Evolutionary conservation across 2,113 vertebrate species (phyloP).

Genomic region (Pelecanus crispus): DNA sequence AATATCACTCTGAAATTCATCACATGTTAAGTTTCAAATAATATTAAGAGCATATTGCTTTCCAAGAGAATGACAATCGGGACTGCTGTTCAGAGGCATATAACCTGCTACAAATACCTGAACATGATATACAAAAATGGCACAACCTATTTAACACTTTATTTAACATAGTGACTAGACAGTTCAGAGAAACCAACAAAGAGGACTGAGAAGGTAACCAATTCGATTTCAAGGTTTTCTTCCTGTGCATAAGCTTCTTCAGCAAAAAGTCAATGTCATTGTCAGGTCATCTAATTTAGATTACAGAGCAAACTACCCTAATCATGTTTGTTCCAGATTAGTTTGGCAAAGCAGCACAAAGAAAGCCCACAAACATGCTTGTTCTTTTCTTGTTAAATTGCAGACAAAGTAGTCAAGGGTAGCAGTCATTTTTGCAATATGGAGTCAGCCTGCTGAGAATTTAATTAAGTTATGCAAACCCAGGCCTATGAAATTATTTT

Average conservation of each 20-base stretch:
- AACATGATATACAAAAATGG: not conserved
- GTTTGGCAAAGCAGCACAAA: not conserved
- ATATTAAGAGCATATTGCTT: not conserved
- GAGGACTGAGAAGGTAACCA: not conserved
- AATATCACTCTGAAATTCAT: not conserved
- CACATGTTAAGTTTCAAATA: not conserved
- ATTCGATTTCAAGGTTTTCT: not conserved
- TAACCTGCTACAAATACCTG: not conserved
- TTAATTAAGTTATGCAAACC: conserved; percentile 19
- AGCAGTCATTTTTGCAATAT: conserved; percentile 1
- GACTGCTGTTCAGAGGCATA: not conserved
- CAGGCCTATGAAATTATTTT: not conserved
- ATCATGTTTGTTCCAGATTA: conserved; percentile 8
- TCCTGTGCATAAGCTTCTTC: not conserved
- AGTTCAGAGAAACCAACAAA: not conserved
- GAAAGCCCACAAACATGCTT: not conserved
- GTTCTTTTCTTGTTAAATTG: not conserved
- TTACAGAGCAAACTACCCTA: not conserved
- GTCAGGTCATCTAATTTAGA: conserved; percentile 1
- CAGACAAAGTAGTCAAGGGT: conserved; percentile 6
- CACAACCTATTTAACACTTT: not conserved
- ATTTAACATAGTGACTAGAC: not conserved
- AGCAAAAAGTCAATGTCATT: not conserved
- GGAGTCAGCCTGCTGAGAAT: conserved; percentile 31
- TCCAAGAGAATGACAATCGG: not conserved